These are phyloP conservation scores for Macrobrachium nipponense DNA, from an alignment of 1,140 invertebrate genomes.

Conservation along the genomic window DNA sequence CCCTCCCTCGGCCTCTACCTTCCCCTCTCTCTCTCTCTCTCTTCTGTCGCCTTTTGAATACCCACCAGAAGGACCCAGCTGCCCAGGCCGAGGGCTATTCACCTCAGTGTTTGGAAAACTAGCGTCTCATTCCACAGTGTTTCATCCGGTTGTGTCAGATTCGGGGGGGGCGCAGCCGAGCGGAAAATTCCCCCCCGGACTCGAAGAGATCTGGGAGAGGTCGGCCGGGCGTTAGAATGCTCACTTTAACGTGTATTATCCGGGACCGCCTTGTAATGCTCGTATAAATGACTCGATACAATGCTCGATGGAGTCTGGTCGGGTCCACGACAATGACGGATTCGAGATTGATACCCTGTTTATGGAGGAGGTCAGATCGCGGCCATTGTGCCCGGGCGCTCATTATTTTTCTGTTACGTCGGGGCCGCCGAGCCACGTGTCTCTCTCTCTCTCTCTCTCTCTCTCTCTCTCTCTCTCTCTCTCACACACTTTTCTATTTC, in stretches of 20 bases:
- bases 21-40: background rate
- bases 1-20: background rate
- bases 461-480: background rate
- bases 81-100: conserved; percentile 32
- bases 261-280: conserved; percentile 53
- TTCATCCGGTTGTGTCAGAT: conserved; percentile 38
- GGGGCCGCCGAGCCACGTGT: conserved; percentile 25
- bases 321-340: conserved; percentile 39
- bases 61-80: conserved; percentile 36
- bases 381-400: conserved; percentile 12
- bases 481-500: background rate
- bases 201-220: conserved; percentile 34
- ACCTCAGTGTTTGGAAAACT: conserved; percentile 44
- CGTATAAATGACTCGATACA: conserved; percentile 52
- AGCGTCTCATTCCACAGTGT: conserved; percentile 45
- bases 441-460: background rate
- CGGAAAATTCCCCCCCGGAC: conserved; percentile 46
- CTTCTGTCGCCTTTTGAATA: conserved; percentile 16
- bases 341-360: conserved; percentile 60
- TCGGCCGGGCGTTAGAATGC: conserved; percentile 15
- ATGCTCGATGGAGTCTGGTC: conserved; percentile 46
- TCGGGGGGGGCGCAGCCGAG: conserved; percentile 33
- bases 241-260: conserved; percentile 60
- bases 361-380: conserved; percentile 49
- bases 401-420: conserved; percentile 48